Percentiles rank a stretch among this genome's conserved stretches.
phyloP scores from a whole-genome alignment of 2,888 invertebrate genomes.

The Cetonia aurata region DNA sequence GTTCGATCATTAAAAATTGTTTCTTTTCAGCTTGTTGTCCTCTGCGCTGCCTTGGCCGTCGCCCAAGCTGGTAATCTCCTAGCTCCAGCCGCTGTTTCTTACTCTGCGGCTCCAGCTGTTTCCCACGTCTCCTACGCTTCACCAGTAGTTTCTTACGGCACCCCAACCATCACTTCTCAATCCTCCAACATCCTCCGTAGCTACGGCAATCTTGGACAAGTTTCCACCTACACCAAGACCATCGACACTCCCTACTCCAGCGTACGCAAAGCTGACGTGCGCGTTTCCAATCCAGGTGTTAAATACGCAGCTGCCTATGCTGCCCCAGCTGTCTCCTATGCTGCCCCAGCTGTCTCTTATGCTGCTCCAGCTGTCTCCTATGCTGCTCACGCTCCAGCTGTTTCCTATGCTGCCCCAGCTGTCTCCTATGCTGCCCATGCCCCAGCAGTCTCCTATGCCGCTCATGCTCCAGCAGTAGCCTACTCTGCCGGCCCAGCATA shows the following conservation, averaged over 20 bases:
- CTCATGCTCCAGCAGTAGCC: conserved; percentile 62
- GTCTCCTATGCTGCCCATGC: conserved; percentile 58
- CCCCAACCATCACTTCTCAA: conserved; percentile 72
- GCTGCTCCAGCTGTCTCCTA: conserved; percentile 59
- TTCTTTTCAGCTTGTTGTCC: conserved; percentile 67
- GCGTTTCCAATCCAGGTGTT: conserved; percentile 76
- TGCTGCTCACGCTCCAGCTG: conserved; percentile 64
- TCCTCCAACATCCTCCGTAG: conserved; percentile 74
- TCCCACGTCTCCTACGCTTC: conserved; percentile 53
- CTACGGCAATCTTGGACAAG: conserved; percentile 77
- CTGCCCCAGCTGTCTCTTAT: conserved; percentile 62
- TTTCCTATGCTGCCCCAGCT: conserved; percentile 30
- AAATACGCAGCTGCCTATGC: conserved; percentile 54
- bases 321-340: conserved; percentile 50
- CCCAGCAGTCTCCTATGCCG: conserved; percentile 57
- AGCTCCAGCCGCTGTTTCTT: conserved; percentile 61
- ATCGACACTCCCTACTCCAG: conserved; percentile 81
- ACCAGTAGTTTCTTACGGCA: conserved; percentile 53
- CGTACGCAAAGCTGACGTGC: conserved; percentile 77
- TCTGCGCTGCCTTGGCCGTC: conserved; percentile 71
- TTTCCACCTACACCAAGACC: conserved; percentile 78
- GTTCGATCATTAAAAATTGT: too few species aligned
- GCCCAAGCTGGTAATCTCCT: conserved; percentile 72
- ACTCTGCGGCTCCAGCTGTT: conserved; percentile 67
- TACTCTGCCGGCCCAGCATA: conserved; percentile 55